Percentiles rank a stretch among this genome's conserved stretches.
These are phyloP conservation scores for Drosophila bocqueti DNA, from an alignment of 1,140 invertebrate genomes.

Conservation along the genomic window DNA sequence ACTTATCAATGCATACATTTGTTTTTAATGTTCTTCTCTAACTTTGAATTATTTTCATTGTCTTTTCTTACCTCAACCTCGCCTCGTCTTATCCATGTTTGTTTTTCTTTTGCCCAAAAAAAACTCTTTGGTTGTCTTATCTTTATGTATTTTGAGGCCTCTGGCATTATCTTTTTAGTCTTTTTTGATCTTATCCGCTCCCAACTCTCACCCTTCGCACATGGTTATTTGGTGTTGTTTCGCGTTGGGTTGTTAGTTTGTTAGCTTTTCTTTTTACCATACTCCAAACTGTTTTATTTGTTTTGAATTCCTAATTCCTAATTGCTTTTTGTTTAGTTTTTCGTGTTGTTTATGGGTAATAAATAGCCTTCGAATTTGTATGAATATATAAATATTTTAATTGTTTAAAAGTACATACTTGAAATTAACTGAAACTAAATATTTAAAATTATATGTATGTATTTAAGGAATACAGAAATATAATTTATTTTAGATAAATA, in stretches of 20 bases:
- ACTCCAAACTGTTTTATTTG: constrained; percentile 1
- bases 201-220: constrained; percentile 17
- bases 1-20: neutral
- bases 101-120: constrained; percentile 2
- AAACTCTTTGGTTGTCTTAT: constrained; percentile 28
- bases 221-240: constrained; percentile 19
- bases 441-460: too few species aligned
- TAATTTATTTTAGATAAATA: too few species aligned
- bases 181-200: constrained; percentile 46
- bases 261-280: constrained; percentile 12
- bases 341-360: neutral
- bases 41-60: constrained; percentile 28
- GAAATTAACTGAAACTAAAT: neutral
- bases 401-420: neutral
- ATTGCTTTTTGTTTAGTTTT: constrained; percentile 2
- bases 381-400: too few species aligned
- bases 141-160: constrained; percentile 22
- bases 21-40: neutral
- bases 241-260: constrained; percentile 16
- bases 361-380: neutral
- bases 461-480: too few species aligned
- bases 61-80: constrained; percentile 9
- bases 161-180: constrained; percentile 29
- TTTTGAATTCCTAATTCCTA: neutral
- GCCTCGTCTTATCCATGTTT: constrained; percentile 10